Conservation (phyloP, 2,797 vertebrate genomes). For the Acanthurus leucopareius region DNA sequence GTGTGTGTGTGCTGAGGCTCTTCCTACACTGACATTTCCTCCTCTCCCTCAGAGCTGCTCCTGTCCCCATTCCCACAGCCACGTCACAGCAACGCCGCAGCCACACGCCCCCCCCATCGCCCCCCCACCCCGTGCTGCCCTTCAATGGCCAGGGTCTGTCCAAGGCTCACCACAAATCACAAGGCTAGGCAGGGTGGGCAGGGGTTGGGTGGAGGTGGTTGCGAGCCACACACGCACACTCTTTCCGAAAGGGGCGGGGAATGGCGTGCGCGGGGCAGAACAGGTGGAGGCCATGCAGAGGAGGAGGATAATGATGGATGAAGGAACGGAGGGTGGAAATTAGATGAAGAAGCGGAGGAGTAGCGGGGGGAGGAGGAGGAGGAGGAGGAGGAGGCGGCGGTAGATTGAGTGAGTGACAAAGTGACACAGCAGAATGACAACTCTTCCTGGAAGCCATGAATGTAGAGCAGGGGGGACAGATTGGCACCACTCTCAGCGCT, state of each 20-base stretch:
- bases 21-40: conserved; percentile 72
- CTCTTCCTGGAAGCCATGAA: conserved; percentile 73
- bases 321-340: conserved; percentile 61
- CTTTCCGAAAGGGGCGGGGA: conserved; percentile 30
- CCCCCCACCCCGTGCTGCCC: conserved; percentile 57
- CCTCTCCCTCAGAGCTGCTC: conserved; percentile 75
- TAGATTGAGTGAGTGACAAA: conserved; percentile 71
- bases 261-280: conserved; percentile 47
- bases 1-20: conserved; percentile 40
- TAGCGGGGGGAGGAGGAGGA: conserved; percentile 22
- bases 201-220: neutral
- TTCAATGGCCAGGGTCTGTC: conserved; percentile 67
- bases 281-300: conserved; percentile 75
- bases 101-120: conserved; percentile 21
- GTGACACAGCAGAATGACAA: conserved; percentile 77
- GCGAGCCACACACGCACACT: conserved; percentile 45
- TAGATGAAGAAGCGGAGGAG: conserved; percentile 49
- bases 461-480: conserved; percentile 58
- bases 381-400: conserved; percentile 33
- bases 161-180: conserved; percentile 68
- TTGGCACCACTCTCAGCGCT: conserved; percentile 38
- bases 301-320: conserved; percentile 67
- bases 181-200: conserved; percentile 14
- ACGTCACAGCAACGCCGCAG: conserved; percentile 51
- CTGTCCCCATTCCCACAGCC: conserved; percentile 73